Evolutionary conservation across 2,797 vertebrate species (phyloP), one percentile per base, ranked within the genome.

Genomic region (Pachyuromys duprasi): DNA sequence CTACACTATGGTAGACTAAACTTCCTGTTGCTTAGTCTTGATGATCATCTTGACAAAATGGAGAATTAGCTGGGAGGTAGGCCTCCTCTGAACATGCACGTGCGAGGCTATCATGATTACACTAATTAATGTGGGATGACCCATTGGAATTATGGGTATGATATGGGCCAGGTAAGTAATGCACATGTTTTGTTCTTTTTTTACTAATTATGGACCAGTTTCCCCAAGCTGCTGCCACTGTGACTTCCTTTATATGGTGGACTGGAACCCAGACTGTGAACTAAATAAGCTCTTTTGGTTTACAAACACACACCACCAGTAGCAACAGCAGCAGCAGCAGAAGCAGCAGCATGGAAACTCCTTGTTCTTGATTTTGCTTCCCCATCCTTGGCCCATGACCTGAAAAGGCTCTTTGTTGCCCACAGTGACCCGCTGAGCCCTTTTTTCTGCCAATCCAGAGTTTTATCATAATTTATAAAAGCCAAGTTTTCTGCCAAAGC

Each of bases 381-480:
- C 36, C 26, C 2, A 8, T 0, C 57, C 12, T 17, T 26, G 70
- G 69, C 8, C 57, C 49, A 42, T 28, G 65, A 63, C 3, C 24
- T 75, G 57, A 7, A 75, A 36, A 15, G 22, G 60, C 57, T 92
- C 36, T 39, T 24, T 4, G 8, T 26, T 22, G 13, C 42, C 86
- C 31, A 0, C 3, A 4, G 0, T 1, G n/a, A 81, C 67, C 60
- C n/a, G 14, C 31, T 33, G 49, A 49, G 49, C 75, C 17, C n/a
- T 55, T 55, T 70, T 70, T 18, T 18, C 80, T 92, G 65, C 55
- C 67, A 22, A 11, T 36, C 70, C 93, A 49, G 80, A 55, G 28
- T 86, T 75, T 91, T 53, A 82, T 55, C 13, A 49, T 18, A 45
- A n/a, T 42, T 14, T 9, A 13, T 22, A n/a, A n/a, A 45, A 14